Percentiles rank a stretch among this genome's conserved stretches.
These are phyloP conservation scores for Phortica okadai DNA, from an alignment of 2,888 invertebrate species.

Conservation along the genomic window DNA sequence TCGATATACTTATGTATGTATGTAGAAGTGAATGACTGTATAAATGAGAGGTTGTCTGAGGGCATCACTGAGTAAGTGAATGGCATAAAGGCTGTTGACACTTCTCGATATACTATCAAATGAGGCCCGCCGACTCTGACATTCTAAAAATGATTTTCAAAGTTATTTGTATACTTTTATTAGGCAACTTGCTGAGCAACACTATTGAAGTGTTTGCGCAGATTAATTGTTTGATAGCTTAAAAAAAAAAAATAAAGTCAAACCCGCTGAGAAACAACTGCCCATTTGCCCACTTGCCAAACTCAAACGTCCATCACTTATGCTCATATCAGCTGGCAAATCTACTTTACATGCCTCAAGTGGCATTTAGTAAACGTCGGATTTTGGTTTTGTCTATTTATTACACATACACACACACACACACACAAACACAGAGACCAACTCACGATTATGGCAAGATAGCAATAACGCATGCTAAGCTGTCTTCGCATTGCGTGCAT, in stretches of 20 bases:
- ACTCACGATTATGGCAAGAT: no score
- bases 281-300: no score
- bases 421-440: no score
- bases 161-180: neutral
- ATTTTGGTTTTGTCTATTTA: constrained; percentile 15
- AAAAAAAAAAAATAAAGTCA: neutral
- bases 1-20: neutral
- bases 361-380: constrained; percentile 37
- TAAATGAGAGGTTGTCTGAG: no score
- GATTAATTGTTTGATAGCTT: constrained; percentile 29
- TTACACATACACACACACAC: neutral
- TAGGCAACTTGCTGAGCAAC: neutral
- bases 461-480: neutral
- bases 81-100: no score
- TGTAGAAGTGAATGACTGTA: neutral
- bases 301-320: neutral
- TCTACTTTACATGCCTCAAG: constrained; percentile 56
- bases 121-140: no score
- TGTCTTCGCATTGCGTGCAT: neutral
- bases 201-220: constrained; percentile 13
- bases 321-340: constrained; percentile 24
- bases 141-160: neutral
- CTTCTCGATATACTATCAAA: no score
- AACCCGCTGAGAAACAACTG: neutral
- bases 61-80: no score